Evolutionary conservation across 2,888 invertebrate genomes (phyloP), one percentile per base, ranked within the genome.

Genomic region (Rhamphomyia laevipes): DNA sequence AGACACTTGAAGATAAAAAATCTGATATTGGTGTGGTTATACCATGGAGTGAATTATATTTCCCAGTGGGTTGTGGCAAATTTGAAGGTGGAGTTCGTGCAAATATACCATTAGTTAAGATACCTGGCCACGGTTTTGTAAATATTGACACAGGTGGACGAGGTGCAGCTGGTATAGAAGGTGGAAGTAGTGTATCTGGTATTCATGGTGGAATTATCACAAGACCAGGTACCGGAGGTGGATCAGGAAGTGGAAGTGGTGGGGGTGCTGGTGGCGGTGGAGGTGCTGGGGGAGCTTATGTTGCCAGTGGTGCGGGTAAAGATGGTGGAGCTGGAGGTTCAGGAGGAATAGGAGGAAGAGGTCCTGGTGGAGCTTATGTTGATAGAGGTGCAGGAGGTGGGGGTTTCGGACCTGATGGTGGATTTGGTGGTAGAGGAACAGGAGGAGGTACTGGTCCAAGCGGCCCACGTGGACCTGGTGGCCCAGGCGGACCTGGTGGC

Each of bases 1-100:
- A 56, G 47, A 55, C 55, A 33, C 44, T 55, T 4, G 64, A 64
- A 43, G 58, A 60, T 27, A 59, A 59, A 31, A 53, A 52, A 4
- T 62, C 61, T 46, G 55, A 57, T 54, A 69, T 74, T 38, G 82
- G 82, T 44, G 72, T 75, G 40, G 63, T 76, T 17, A 74, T 82
- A 9, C 74, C 78, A 30, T 86, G 85, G 84, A 67, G 75, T 43
- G 75, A 84, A 55, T 67, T 85, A 41, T 80, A 80, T 63, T 84
- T 86, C 68, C 86, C 86, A 7, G 76, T 80, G 58, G 81, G 82
- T 45, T 86, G 86, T 63, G 81, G 81, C 31, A 77, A 76, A 55
- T 64, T 66, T 48, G 69, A 63, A 47, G 66, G 66, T 37, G 71
- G 71, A 15, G 59, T 63, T 37, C 64, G 67, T 1, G 72, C 68